phyloP scores from a whole-genome alignment of 2,797 vertebrate genomes.

The Molossus molossus region DNA sequence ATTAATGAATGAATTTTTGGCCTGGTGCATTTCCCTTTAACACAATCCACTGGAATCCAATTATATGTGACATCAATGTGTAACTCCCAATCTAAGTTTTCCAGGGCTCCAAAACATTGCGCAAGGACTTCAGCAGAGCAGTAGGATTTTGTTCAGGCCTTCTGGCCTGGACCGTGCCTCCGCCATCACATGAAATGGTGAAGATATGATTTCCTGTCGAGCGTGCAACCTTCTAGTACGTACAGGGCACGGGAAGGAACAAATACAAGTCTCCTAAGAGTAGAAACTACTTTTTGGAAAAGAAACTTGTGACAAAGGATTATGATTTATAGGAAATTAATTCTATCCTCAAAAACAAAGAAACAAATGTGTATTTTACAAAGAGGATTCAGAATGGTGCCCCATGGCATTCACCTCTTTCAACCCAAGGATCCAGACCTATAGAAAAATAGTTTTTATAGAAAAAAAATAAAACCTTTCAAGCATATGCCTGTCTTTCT shows the following conservation, averaged over 20 bases:
- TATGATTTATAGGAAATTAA: neutral
- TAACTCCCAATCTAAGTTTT: neutral
- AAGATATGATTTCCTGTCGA: neutral
- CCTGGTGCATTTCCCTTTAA: conserved; percentile 4
- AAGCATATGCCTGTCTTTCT: neutral
- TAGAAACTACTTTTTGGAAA: conserved; percentile 36
- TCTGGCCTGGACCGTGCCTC: neutral
- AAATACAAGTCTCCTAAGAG: neutral
- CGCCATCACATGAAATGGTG: neutral
- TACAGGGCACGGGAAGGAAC: neutral
- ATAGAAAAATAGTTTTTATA: neutral
- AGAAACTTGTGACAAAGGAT: neutral
- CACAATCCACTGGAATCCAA: conserved; percentile 7
- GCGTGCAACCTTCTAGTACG: neutral
- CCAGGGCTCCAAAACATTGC: neutral
- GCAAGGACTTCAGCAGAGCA: neutral
- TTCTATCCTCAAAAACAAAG: neutral
- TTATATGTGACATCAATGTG: neutral
- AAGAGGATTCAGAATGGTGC: neutral
- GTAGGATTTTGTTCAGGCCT: neutral
- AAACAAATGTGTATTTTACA: neutral
- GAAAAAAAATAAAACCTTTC: neutral
- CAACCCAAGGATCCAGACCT: neutral
- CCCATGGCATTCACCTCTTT: neutral
- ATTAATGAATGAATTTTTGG: conserved; percentile 40